Conservation (phyloP, 2,113 vertebrate genomes). For the Psittacula cyanocephala region DNA sequence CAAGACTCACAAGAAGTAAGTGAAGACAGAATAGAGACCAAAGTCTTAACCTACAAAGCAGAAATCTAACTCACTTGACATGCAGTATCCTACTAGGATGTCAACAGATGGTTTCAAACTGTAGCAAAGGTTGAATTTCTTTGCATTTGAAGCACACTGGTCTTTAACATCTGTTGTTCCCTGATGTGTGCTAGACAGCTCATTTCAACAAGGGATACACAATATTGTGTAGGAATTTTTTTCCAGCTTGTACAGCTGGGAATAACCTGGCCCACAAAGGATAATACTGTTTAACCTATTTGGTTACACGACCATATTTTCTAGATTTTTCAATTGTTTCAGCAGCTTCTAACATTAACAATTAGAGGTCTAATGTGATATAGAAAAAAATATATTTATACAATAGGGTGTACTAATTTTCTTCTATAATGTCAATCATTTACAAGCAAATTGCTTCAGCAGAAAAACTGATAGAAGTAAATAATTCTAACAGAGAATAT, state of each 20-base stretch:
- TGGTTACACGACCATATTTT: not conserved
- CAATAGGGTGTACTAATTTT: not conserved
- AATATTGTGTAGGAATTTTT: not conserved
- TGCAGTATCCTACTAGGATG: constrained; percentile 10
- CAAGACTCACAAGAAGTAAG: not conserved
- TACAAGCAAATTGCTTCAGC: not conserved
- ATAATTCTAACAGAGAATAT: not conserved
- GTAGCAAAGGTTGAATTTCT: constrained; percentile 48
- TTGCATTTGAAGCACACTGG: constrained; percentile 56
- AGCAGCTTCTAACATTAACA: not conserved
- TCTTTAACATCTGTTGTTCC: constrained; percentile 52
- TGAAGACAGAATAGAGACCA: not conserved
- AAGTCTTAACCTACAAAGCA: not conserved
- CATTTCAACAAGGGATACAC: constrained; percentile 31
- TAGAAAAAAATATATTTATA: not conserved
- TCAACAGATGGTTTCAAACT: constrained; percentile 54
- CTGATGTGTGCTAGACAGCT: constrained; percentile 57
- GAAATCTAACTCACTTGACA: constrained; percentile 11
- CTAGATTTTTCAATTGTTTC: not conserved
- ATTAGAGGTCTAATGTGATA: not conserved
- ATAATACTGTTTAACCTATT: not conserved
- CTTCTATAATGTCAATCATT: not conserved
- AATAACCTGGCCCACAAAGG: not conserved
- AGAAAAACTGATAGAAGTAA: not conserved
- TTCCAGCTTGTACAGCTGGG: not conserved